Percentiles rank a stretch among this genome's conserved stretches.
Evolutionary conservation across 2,113 vertebrate genomes (phyloP).

Genomic region (Eleginops maclovinus): DNA sequence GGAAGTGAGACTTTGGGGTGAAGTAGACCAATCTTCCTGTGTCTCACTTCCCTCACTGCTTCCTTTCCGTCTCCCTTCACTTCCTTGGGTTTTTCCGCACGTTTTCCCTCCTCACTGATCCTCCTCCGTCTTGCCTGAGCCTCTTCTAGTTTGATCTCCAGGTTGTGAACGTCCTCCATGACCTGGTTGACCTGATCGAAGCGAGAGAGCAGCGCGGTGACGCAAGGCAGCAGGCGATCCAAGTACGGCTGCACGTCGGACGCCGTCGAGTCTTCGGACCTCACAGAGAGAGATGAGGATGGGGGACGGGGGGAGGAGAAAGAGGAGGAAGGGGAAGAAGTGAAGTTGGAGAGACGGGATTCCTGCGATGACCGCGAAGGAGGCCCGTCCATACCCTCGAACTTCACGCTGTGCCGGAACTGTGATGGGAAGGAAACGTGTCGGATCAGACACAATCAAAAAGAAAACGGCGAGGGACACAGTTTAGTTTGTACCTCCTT

Average conservation of each 20-base stretch:
- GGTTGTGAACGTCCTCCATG: slow-evolving; percentile 73
- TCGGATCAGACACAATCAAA: background rate
- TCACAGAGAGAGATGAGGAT: slow-evolving; percentile 71
- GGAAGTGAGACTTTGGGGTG: slow-evolving; percentile 42
- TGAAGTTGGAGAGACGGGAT: slow-evolving; percentile 68
- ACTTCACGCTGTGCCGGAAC: slow-evolving; percentile 88
- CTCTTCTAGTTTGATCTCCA: slow-evolving; percentile 78
- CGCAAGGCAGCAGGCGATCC: slow-evolving; percentile 77
- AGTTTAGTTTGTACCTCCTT: slow-evolving; percentile 77
- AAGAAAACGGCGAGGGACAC: too few species aligned
- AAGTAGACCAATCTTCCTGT: slow-evolving; percentile 45
- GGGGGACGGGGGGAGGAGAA: slow-evolving; percentile 68
- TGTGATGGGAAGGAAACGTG: slow-evolving; percentile 44
- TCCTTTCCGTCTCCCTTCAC: background rate
- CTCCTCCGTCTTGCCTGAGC: slow-evolving; percentile 65
- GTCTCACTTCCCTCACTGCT: slow-evolving; percentile 25
- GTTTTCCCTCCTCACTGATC: slow-evolving; percentile 12
- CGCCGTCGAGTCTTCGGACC: slow-evolving; percentile 71
- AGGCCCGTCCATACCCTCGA: slow-evolving; percentile 82
- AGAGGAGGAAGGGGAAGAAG: slow-evolving; percentile 34
- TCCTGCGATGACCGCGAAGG: slow-evolving; percentile 79
- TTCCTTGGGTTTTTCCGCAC: slow-evolving; percentile 21
- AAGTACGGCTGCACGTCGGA: slow-evolving; percentile 70
- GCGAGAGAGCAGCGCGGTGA: slow-evolving; percentile 72
- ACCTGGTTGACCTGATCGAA: slow-evolving; percentile 83